A percentile compares a stretch with the other conserved stretches of the same genome.
phyloP scores from a whole-genome alignment of 2,113 vertebrate species.

The Opisthocomus hoazin region DNA sequence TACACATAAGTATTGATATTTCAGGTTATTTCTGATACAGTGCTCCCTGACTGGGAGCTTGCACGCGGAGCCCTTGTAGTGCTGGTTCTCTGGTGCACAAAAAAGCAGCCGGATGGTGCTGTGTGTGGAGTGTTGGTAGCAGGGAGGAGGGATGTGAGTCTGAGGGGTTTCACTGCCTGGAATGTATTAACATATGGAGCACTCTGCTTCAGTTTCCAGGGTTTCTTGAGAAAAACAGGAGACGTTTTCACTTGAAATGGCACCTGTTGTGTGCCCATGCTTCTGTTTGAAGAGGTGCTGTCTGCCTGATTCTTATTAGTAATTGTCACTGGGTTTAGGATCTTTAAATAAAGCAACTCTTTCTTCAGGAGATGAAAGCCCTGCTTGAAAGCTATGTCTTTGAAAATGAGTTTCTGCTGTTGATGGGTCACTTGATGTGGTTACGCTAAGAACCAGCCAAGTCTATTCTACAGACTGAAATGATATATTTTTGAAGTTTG shows the following conservation, averaged over 20 bases:
- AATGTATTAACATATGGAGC: not conserved
- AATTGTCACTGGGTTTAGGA: not conserved
- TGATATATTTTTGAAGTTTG: not conserved
- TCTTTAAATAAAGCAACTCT: not conserved
- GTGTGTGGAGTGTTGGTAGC: not conserved
- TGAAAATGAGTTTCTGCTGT: slow-evolving; percentile 6
- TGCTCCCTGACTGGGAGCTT: not conserved
- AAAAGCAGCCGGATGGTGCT: not conserved
- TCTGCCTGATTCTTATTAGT: not conserved
- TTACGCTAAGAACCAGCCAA: slow-evolving; percentile 8
- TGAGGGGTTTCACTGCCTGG: not conserved
- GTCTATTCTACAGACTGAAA: not conserved
- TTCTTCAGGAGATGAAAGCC: not conserved
- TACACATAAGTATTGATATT: not conserved
- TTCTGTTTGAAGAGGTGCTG: not conserved
- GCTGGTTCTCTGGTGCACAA: not conserved
- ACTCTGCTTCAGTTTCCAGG: not conserved
- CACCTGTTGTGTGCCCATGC: not conserved
- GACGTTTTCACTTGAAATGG: not conserved
- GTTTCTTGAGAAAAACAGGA: not conserved
- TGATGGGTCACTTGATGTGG: slow-evolving; percentile 29
- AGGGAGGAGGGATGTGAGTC: not conserved
- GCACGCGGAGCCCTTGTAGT: not conserved
- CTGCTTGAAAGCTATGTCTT: not conserved
- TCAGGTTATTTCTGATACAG: not conserved